These are phyloP conservation scores for Plagiodera versicolora DNA, from an alignment of 2,888 invertebrate genomes.

Conservation along the genomic window DNA sequence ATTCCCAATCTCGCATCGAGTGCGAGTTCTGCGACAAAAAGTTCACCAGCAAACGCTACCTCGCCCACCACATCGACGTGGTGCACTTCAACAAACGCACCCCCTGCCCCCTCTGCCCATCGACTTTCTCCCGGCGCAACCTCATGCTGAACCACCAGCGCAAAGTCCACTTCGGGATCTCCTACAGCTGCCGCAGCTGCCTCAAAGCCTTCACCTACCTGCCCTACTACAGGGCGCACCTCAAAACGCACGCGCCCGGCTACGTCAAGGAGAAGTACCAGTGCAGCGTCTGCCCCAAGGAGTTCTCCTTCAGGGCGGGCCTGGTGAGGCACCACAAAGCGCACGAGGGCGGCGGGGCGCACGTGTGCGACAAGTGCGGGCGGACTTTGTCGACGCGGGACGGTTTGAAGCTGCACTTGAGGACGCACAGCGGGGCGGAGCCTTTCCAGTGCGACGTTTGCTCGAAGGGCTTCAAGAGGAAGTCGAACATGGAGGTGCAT, in stretches of 20 bases:
- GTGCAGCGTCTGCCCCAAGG: slow-evolving; percentile 52
- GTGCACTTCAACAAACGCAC: slow-evolving; percentile 7
- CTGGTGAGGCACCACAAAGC: slow-evolving; percentile 52
- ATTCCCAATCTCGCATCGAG: background rate
- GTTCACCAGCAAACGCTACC: slow-evolving; percentile 24
- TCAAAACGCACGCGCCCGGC: slow-evolving; percentile 34
- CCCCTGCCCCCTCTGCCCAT: slow-evolving; percentile 8
- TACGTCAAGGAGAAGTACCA: slow-evolving; percentile 21
- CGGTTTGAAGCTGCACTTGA: slow-evolving; percentile 35
- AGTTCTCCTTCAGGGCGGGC: slow-evolving; percentile 44
- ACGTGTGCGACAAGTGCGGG: slow-evolving; percentile 38
- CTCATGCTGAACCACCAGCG: slow-evolving; percentile 2
- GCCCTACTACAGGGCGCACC: slow-evolving; percentile 33
- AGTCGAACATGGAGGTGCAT: slow-evolving; percentile 51
- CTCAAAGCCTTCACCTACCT: slow-evolving; percentile 34
- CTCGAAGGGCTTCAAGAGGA: slow-evolving; percentile 49
- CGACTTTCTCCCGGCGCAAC: background rate
- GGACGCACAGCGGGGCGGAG: slow-evolving; percentile 56
- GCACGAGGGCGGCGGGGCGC: slow-evolving; percentile 15
- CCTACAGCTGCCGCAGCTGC: slow-evolving; percentile 30
- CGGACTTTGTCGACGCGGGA: slow-evolving; percentile 14
- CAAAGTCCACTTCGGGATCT: slow-evolving; percentile 4
- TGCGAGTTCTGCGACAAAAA: slow-evolving; percentile 29
- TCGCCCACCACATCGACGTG: slow-evolving; percentile 7
- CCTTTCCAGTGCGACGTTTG: slow-evolving; percentile 44